A percentile compares a stretch with the other conserved stretches of the same genome.
phyloP scores from a whole-genome alignment of 2,888 invertebrate genomes.

The Drosophila maculinotata region DNA sequence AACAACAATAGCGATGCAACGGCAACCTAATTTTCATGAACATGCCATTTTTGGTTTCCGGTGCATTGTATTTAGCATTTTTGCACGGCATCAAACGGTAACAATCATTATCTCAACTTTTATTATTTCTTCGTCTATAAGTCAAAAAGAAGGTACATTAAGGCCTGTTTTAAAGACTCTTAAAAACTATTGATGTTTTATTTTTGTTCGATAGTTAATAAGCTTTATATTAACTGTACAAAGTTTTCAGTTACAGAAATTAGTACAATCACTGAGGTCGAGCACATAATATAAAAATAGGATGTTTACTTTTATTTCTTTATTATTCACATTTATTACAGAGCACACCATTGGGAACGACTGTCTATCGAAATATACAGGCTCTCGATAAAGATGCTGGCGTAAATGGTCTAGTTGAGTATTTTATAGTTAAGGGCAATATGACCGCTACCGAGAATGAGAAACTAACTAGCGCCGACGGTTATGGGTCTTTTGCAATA shows the following conservation, averaged over 20 bases:
- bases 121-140: slow-evolving; percentile 62
- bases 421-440: slow-evolving; percentile 90
- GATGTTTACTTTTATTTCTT: not conserved
- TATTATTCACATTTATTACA: slow-evolving; percentile 84
- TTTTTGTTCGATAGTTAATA: too few relatives aligned
- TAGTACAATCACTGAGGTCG: too few relatives aligned
- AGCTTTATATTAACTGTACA: too few relatives aligned
- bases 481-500: slow-evolving; percentile 93
- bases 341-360: slow-evolving; percentile 94
- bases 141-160: too few relatives aligned
- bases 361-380: slow-evolving; percentile 92
- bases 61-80: slow-evolving; percentile 65
- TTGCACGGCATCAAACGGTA: slow-evolving; percentile 65
- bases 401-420: slow-evolving; percentile 94
- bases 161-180: too few relatives aligned
- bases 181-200: too few relatives aligned
- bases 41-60: slow-evolving; percentile 65
- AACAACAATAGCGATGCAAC: slow-evolving; percentile 41
- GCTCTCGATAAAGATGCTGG: slow-evolving; percentile 94
- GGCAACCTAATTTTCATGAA: slow-evolving; percentile 66
- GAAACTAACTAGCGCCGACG: slow-evolving; percentile 90
- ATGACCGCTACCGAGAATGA: slow-evolving; percentile 86
- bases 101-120: slow-evolving; percentile 64
- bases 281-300: too few relatives aligned
- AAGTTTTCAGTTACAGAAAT: too few relatives aligned